These are phyloP conservation scores for Suillia variegata DNA, from an alignment of 2,888 invertebrate species.

Conservation along the genomic window DNA sequence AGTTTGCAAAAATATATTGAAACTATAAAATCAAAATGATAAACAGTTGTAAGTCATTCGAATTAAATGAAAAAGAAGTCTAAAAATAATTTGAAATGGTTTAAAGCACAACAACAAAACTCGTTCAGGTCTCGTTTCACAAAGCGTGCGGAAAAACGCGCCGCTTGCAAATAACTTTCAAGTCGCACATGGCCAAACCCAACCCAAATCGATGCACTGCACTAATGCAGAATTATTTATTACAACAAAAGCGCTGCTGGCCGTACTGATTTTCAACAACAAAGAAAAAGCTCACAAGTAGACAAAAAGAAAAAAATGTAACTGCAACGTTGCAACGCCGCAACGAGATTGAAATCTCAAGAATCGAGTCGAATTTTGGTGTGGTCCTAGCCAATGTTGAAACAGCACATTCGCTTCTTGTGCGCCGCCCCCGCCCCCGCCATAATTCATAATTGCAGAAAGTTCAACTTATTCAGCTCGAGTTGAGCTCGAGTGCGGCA, in stretches of 20 bases:
- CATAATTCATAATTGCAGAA: background rate
- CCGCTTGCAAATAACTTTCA: background rate
- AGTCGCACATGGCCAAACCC: slow-evolving; percentile 33
- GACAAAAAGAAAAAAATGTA: too few species aligned
- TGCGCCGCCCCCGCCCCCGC: too few species aligned
- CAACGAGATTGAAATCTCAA: slow-evolving; percentile 1
- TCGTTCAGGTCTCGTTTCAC: too few species aligned
- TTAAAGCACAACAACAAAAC: too few species aligned
- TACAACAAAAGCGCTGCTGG: background rate
- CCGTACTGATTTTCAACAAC: background rate
- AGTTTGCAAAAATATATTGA: too few species aligned
- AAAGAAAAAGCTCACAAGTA: background rate
- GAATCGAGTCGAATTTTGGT: background rate
- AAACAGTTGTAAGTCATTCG: too few species aligned
- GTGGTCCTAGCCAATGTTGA: background rate
- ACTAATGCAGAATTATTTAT: background rate
- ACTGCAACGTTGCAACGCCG: too few species aligned
- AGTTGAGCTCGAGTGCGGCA: background rate
- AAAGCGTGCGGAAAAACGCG: too few species aligned
- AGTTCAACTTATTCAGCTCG: background rate
- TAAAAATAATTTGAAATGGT: too few species aligned
- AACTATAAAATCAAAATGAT: too few species aligned
- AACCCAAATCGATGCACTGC: slow-evolving; percentile 3
- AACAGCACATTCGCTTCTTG: background rate
- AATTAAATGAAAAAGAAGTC: too few species aligned